Evolutionary conservation across 2,113 vertebrate species (phyloP), one percentile per base, ranked within the genome.

Genomic region (Cephalopterus ornatus): DNA sequence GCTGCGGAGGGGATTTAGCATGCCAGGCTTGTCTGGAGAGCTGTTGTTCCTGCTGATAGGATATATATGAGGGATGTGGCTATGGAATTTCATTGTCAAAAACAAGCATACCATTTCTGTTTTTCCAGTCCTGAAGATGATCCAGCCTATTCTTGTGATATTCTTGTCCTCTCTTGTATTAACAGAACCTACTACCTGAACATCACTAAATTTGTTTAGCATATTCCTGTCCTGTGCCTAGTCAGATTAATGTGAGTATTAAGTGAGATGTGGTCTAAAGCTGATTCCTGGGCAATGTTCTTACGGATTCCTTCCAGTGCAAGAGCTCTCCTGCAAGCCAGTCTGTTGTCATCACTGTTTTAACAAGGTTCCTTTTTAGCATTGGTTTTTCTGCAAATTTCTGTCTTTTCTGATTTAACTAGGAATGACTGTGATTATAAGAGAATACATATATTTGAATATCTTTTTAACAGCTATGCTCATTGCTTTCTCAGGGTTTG

Each of bases 361-460:
- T 63, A 91, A 84, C 39, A 67, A 95, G 35, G 16, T 55, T 97
- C 37, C 53, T 88, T 66, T 50, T 90, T 85, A 59, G 37, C 52
- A 88, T 88, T 77, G 28, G 15, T 86, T 80, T 41, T 80, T 83
- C 47, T 72, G 65, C 65, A 89, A 65, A 72, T 65, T 66, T 82
- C 63, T 78, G 52, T 87, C 65, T 68, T 58, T 88, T 87, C 75
- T 63, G 81, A 89, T 92, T 91, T 95, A 92, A 84, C 35, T 32
- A 67, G 63, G 85, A 93, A 79, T 86, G 81, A 93, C 85, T 89
- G 4, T 92, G 81, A 76, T 92, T 89, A 49, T 84, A 83, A 86
- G 61, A 66, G 77, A 92, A 68, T 66, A 70, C 23, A 30, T 59
- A 49, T 50, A 94, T 94, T 93, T 90, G 85, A 94, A 88, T 94